Percentiles rank a stretch among this genome's conserved stretches.
Evolutionary conservation across 2,113 vertebrate genomes (phyloP).

Genomic region (Halcyon senegalensis): DNA sequence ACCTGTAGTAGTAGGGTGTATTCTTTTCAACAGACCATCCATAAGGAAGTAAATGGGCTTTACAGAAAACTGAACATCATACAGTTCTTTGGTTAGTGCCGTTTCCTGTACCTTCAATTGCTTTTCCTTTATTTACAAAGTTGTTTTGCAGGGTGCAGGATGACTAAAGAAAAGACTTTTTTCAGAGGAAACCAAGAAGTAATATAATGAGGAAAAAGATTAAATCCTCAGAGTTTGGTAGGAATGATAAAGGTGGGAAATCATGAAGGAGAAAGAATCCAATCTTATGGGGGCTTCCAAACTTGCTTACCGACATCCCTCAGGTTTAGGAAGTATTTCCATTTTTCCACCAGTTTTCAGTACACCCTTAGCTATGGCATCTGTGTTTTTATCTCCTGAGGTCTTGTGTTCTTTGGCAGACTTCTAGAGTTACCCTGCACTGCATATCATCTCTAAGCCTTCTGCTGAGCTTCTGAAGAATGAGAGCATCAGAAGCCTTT

Average conservation of each 20-base stretch:
- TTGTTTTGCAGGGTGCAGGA: background rate
- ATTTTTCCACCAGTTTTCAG: conserved; percentile 42
- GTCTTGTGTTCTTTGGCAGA: conserved; percentile 58
- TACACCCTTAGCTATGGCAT: conserved; percentile 31
- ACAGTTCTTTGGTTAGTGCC: background rate
- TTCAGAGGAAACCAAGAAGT: background rate
- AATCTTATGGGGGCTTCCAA: background rate
- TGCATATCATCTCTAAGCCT: conserved; percentile 1
- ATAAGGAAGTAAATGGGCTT: background rate
- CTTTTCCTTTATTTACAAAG: background rate
- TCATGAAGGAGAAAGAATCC: background rate
- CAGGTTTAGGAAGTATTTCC: conserved; percentile 18
- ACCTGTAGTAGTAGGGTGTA: background rate
- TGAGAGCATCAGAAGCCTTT: conserved; percentile 33
- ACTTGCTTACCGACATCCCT: background rate
- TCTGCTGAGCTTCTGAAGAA: conserved; percentile 51
- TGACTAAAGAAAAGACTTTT: conserved; percentile 11
- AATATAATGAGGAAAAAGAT: background rate
- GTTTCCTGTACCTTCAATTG: background rate
- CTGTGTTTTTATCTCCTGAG: conserved; percentile 57
- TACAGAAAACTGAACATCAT: background rate
- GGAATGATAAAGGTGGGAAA: background rate
- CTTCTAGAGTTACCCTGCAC: conserved; percentile 24
- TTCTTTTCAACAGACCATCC: background rate
- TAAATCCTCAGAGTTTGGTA: background rate